A percentile compares a stretch with the other conserved stretches of the same genome.
phyloP scores from a whole-genome alignment of 2,797 vertebrate species.

The Distichodus sexfasciatus region DNA sequence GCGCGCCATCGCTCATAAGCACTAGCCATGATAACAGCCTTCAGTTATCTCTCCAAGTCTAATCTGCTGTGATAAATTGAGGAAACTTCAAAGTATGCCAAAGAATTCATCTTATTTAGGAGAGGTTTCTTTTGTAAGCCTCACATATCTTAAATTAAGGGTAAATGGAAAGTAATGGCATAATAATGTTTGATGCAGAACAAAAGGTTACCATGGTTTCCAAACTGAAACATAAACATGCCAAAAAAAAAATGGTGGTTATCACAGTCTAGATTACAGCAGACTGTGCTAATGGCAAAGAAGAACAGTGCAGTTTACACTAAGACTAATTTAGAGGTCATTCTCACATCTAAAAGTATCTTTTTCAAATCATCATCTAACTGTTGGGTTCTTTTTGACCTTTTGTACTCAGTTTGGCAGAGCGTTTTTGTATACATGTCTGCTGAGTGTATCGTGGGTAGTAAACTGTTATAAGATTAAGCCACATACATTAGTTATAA shows the following conservation, averaged over 20 bases:
- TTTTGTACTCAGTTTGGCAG: too few species aligned
- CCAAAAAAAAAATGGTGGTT: neutral
- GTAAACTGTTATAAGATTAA: too few species aligned
- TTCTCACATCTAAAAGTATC: too few species aligned
- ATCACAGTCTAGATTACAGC: neutral
- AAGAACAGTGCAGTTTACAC: neutral
- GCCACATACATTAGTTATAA: too few species aligned
- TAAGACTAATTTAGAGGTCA: too few species aligned
- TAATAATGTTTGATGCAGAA: constrained; percentile 21
- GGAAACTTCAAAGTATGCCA: constrained; percentile 45
- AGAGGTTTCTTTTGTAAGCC: constrained; percentile 16
- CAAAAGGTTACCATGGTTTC: constrained; percentile 29
- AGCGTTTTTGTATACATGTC: too few species aligned
- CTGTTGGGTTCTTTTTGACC: too few species aligned
- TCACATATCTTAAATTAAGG: constrained; percentile 22
- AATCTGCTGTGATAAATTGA: constrained; percentile 49
- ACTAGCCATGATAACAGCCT: constrained; percentile 48
- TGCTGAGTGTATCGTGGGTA: too few species aligned
- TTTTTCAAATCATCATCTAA: too few species aligned
- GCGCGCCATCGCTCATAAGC: constrained; percentile 45
- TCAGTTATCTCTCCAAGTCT: constrained; percentile 40
- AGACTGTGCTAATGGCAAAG: neutral
- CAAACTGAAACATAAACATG: constrained; percentile 13
- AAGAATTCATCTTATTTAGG: constrained; percentile 44
- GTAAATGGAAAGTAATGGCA: constrained; percentile 32